phyloP scores from a whole-genome alignment of 2,888 invertebrate species.

The Ischnus inquisitorius region DNA sequence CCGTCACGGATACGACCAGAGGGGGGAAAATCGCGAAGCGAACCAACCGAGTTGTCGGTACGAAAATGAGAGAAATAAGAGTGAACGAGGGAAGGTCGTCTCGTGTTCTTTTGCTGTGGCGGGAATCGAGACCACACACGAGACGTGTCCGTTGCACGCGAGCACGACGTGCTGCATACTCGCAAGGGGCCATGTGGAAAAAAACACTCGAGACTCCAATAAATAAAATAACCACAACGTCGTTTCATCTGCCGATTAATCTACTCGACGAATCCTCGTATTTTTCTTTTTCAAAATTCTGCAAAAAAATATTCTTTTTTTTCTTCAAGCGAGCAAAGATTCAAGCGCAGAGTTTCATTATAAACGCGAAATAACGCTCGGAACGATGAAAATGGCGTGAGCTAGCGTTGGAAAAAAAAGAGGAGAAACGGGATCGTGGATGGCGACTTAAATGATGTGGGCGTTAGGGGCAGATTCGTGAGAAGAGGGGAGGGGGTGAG shows the following conservation, averaged over 20 bases:
- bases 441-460: slow-evolving; percentile 80
- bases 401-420: slow-evolving; percentile 66
- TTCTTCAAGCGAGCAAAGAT: slow-evolving; percentile 16
- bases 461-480: slow-evolving; percentile 73
- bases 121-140: slow-evolving; percentile 70
- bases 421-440: slow-evolving; percentile 76
- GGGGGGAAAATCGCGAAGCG: slow-evolving; percentile 21
- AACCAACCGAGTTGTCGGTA: slow-evolving; percentile 18
- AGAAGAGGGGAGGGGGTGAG: slow-evolving; percentile 69
- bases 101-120: slow-evolving; percentile 13
- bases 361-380: slow-evolving; percentile 46
- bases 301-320: slow-evolving; percentile 19
- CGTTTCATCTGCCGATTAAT: background rate
- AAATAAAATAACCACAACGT: background rate
- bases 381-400: slow-evolving; percentile 67
- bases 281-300: background rate
- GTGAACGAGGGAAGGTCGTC: slow-evolving; percentile 29
- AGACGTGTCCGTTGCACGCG: slow-evolving; percentile 72
- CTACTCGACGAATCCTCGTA: background rate
- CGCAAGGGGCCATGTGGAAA: slow-evolving; percentile 68
- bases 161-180: slow-evolving; percentile 75
- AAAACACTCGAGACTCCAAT: background rate
- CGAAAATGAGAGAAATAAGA: slow-evolving; percentile 44
- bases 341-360: slow-evolving; percentile 57
- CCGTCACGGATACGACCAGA: slow-evolving; percentile 32